These are phyloP conservation scores for Eurypyga helias DNA, from an alignment of 2,113 vertebrate species.

Conservation along the genomic window DNA sequence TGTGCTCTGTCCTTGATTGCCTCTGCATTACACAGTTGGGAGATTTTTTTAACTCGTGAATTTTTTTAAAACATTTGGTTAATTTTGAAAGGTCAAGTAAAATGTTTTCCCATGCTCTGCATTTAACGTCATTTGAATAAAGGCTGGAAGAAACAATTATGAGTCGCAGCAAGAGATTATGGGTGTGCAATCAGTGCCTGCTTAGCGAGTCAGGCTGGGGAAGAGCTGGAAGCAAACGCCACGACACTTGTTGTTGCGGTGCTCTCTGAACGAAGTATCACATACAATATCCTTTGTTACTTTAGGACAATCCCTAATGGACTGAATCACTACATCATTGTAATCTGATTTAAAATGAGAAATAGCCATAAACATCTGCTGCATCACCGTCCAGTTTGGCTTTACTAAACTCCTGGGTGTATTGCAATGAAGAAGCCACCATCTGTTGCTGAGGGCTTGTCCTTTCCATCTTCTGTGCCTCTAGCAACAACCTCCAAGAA, in stretches of 20 bases:
- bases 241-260: not conserved
- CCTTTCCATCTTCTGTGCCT: not conserved
- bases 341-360: slow-evolving; percentile 20
- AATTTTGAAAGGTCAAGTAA: not conserved
- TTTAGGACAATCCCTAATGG: not conserved
- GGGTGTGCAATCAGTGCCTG: not conserved
- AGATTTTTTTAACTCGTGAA: not conserved
- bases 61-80: not conserved
- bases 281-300: not conserved
- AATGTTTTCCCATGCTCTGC: not conserved
- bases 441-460: not conserved
- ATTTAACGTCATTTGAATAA: not conserved
- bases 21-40: not conserved
- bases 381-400: not conserved
- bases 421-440: not conserved
- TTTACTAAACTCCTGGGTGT: not conserved
- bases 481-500: not conserved
- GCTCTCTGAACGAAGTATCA: not conserved
- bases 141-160: not conserved
- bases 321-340: not conserved
- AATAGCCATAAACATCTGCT: not conserved
- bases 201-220: not conserved
- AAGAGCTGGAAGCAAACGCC: not conserved
- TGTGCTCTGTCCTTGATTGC: not conserved
- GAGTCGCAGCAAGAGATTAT: not conserved